Base-by-base conservation (phyloP, 1,140 invertebrate species). In the Ceratosolen solmsi region DNA sequence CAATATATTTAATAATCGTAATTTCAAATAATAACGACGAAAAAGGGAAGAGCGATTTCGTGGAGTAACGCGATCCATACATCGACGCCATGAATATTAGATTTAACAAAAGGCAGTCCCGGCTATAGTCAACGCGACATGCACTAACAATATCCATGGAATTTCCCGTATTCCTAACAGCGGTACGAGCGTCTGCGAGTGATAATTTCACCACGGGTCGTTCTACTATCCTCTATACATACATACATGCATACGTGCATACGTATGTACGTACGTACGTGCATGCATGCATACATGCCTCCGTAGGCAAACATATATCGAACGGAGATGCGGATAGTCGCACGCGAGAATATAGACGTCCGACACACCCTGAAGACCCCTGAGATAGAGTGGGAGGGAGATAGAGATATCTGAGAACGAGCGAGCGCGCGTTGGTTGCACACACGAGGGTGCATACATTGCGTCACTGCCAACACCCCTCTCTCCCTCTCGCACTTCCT, bases 391-490 rank as follows among this genome's bases (percentile, higher is more conserved):
- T 36, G n/a, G 41, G 76, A 51, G 27, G 63, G 76, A 78, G 79
- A 85, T 49, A n/a, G 70, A 49, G 70, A 46, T 71, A 71, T 49
- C 70, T 25, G 70, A 49, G 70, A 71, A 41, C 33, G 22, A 41
- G 65, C 63, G 27, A 25, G 72, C 0, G 73, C 20, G 30, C 22
- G 82, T 81, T 80, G 75, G 82, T 63, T 63, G 74, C 58, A 81
- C 74, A 84, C 86, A 63, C 41, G 79, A 81, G 79, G 79, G 79
- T 80, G 79, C 79, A 80, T 80, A 80, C 71, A 80, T 80, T 80
- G 79, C 58, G 51, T 25, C 60, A 0, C n/a, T 22, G 8, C 30
- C 30, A 58, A 41, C 70, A 25, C 58, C 9, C 13, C 60, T 74
- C 72, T 80, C 38, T 51, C 41, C 25, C 60, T 71, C 83, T n/a